Evolutionary conservation across 92 coral and sea anemone genomes (phyloP), one percentile per base, ranked within the genome.

Genomic region (Heliopora coerulea): DNA sequence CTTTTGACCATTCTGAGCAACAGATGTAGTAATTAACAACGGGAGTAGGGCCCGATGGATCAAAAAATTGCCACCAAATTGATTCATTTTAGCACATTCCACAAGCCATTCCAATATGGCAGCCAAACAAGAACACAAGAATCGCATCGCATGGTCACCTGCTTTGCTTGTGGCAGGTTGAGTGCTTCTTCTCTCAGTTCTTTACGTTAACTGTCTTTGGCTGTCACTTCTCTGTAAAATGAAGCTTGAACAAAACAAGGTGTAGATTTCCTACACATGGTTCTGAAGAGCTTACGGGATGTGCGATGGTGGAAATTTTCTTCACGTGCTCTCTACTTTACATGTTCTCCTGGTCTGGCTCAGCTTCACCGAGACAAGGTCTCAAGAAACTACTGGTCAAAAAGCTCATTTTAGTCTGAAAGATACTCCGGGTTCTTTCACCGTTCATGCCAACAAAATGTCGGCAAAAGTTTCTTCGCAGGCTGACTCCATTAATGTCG

Each of bases 331-430:
- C 52, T 46, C 14, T 46, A n/a, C 15, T 46, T 46, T 46, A 46
- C n/a, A 31, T 62, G n/a, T n/a, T n/a, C n/a, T n/a, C 33, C 44
- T 37, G 11, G 46, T 62, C 15, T 62, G 19, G 1, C n/a, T 62
- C 20, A 29, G 48, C 20, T 62, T 14, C 17, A 46, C 48, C 12
- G 21, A 20, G 21, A 3, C 20, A 12, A 33, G 19, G 9, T 37
- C 59, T 1, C 87, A 68, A 13, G 96, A 86, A 4, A 81, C 91
- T 23, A 78, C 80, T 0, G 99, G 96, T 21, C 99, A 95, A 59
- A 95, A 95, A 75, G 99, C 99, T 27, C 96, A 95, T 74, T 95
- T 95, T 75, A 91, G 88, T 66, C 91, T 95, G 11, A 92, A 95
- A 78, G 99, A 95, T 64, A 90, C 91, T 59, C 91, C 99, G n/a